Conservation (phyloP, 2,888 invertebrate genomes). For the Argyresthia goedartella region DNA sequence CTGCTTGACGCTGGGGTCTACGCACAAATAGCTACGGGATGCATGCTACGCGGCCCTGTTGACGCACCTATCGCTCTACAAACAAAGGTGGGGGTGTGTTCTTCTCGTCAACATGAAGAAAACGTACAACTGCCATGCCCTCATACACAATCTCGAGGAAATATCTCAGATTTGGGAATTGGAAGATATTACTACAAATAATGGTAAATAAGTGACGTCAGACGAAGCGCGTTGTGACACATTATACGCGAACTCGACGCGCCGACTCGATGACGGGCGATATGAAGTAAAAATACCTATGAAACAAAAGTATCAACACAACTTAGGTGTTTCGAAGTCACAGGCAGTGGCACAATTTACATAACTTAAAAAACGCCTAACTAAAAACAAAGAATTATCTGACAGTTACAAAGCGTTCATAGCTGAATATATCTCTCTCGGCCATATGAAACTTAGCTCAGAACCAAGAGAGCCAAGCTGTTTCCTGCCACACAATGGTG, state of each 20-base stretch:
- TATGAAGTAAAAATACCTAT: constrained; percentile 4
- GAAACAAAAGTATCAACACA: constrained; percentile 1
- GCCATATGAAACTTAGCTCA: not conserved
- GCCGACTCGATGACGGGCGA: not conserved
- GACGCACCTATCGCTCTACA: not conserved
- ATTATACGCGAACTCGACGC: not conserved
- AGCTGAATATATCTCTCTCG: too few species aligned
- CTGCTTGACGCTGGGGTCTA: constrained; percentile 9
- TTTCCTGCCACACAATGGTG: not conserved
- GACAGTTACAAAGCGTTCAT: too few species aligned
- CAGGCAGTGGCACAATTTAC: constrained; percentile 7
- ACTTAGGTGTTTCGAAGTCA: constrained; percentile 3
- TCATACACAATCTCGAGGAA: constrained; percentile 1
- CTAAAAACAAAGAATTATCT: not conserved
- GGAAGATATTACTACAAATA: constrained; percentile 3
- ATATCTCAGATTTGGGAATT: constrained; percentile 4
- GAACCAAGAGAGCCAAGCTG: not conserved
- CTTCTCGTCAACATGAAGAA: constrained; percentile 1
- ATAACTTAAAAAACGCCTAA: constrained; percentile 1
- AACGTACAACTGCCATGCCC: constrained; percentile 4
- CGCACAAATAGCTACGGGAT: not conserved
- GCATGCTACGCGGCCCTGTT: constrained; percentile 1
- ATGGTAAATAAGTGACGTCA: not conserved
- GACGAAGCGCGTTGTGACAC: not conserved
- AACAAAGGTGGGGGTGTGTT: constrained; percentile 4